Base-by-base conservation (phyloP, 2,888 invertebrate genomes). In the Cheilosia vulpina region DNA sequence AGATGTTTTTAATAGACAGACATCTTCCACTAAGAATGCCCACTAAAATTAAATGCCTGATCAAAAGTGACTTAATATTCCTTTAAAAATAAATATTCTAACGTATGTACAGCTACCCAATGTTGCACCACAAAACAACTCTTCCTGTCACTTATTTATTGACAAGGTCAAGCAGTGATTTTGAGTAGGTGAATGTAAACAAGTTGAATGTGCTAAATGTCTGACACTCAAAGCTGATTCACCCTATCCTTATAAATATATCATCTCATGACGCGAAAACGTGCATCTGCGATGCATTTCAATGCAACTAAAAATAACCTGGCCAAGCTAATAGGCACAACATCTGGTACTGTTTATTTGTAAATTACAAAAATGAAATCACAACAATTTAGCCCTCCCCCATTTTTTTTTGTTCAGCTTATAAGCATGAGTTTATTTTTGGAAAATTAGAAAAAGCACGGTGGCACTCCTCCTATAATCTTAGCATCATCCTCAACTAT, bases 321-420 rank as follows among this genome's bases (percentile, higher is more conserved):
- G n/a, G 9, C 24, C 5, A 41, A 84, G 53, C 58, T 80, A 80
- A 84, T 71, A 84, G 75, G 50, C 75, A 80, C 60, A 78, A 52
- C 83, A 84, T 84, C 84, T 84, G 84, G 60, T 60, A 34, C 60
- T 73, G 62, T 62, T 66, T 68, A 62, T 73, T 63, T 75, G 53
- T 55, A 71, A 79, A 63, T 72, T 50, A 68, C 50, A 63, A n/a
- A 79, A 79, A 80, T 76, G 57, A 62, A 84, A 76, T 75, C 71
- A 84, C 65, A 80, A 80, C 66, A 66, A 63, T 58, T 83, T 55
- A 24, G 34, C 69, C 73, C 84, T 79, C 84, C 84, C 84, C 84
- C 80, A 68, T 66, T 66, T 83, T 50, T 57, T 43, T 31, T 72
- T 57, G 2, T 62, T 75, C 9, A 31, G 7, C 9, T 31, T 9